These are phyloP conservation scores for Scomber scombrus DNA, from an alignment of 2,113 vertebrate species.

Conservation along the genomic window DNA sequence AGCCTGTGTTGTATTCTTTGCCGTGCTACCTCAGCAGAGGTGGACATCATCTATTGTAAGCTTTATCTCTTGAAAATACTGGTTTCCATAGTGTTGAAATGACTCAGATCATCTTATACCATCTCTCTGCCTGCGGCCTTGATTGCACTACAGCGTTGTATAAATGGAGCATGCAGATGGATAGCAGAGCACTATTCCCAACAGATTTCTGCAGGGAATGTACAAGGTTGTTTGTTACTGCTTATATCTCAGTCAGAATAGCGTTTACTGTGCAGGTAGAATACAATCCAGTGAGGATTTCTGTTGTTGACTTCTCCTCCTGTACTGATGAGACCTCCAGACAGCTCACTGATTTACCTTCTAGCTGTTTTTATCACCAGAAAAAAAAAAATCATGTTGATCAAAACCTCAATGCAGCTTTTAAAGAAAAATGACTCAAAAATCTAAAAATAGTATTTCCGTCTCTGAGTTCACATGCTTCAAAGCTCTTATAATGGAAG, in stretches of 20 bases:
- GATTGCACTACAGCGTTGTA: not conserved
- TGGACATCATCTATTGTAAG: not conserved
- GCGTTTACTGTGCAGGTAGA: not conserved
- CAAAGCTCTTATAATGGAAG: not conserved
- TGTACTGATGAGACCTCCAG: not conserved
- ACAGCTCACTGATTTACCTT: not conserved
- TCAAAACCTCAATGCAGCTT: constrained; percentile 7
- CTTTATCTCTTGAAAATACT: constrained; percentile 24
- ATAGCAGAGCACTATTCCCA: not conserved
- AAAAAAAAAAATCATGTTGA: not conserved
- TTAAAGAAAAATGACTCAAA: constrained; percentile 1
- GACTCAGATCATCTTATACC: constrained; percentile 38
- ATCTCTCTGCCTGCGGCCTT: constrained; percentile 24
- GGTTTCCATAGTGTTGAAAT: constrained; percentile 42
- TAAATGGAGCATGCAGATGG: constrained; percentile 7
- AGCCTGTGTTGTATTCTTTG: constrained; percentile 6
- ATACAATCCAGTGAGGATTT: not conserved
- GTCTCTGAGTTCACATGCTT: not conserved
- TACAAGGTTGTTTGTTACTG: not conserved
- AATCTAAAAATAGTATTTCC: constrained; percentile 27
- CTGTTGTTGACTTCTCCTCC: not conserved
- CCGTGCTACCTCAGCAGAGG: not conserved
- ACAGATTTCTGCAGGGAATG: constrained; percentile 18
- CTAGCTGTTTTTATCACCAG: not conserved
- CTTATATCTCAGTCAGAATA: not conserved